Evolutionary conservation across 2,113 vertebrate genomes (phyloP).

Genomic region (Ondatra zibethicus): DNA sequence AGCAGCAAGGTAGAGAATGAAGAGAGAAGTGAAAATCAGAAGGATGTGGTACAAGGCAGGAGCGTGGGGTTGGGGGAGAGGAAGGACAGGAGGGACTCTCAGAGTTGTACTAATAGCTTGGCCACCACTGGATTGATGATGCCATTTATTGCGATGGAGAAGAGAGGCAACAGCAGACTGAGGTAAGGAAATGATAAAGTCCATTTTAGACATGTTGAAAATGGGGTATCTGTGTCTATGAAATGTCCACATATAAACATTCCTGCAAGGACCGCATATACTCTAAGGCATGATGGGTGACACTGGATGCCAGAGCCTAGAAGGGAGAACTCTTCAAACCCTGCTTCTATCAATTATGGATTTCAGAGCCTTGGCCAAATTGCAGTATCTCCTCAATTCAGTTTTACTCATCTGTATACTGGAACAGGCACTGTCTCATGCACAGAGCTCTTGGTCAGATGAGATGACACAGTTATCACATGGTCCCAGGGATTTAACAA

Average conservation of each 20-base stretch:
- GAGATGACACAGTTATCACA: neutral
- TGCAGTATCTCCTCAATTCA: neutral
- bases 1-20: neutral
- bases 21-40: neutral
- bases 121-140: neutral
- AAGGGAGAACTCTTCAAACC: neutral
- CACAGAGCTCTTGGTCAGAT: neutral
- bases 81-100: neutral
- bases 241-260: neutral
- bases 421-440: neutral
- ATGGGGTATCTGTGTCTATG: neutral
- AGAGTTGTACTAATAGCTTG: neutral
- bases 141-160: neutral
- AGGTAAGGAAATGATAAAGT: neutral
- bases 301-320: neutral
- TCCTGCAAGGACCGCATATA: neutral
- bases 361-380: neutral
- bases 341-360: neutral
- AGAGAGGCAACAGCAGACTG: neutral
- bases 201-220: neutral
- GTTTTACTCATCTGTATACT: constrained; percentile 35
- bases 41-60: neutral
- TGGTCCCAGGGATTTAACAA: neutral
- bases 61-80: neutral
- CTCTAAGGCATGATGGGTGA: neutral